Evolutionary conservation across 2,888 invertebrate species (phyloP).

Genomic region (Sinopyrophorus schimmeli): DNA sequence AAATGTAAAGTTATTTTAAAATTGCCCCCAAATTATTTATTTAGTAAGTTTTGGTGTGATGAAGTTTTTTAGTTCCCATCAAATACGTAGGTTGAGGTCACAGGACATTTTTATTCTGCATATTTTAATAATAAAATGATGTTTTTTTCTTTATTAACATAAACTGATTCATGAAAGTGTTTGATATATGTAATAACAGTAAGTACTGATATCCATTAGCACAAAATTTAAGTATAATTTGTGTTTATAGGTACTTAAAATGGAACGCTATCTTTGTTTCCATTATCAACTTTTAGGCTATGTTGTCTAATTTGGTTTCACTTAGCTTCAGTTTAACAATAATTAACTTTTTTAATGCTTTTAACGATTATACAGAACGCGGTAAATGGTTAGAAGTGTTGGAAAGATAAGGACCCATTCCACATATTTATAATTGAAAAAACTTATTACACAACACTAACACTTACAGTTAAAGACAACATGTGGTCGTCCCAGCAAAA

Average conservation of each 20-base stretch:
- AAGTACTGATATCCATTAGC: slow-evolving; percentile 4
- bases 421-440: no score
- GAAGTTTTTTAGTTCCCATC: no score
- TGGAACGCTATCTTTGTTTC: slow-evolving; percentile 10
- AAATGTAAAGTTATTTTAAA: no score
- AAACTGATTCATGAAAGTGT: slow-evolving; percentile 16
- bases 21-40: no score
- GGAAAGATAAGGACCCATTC: no score
- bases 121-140: slow-evolving; percentile 10
- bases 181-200: slow-evolving; percentile 18
- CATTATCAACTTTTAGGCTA: slow-evolving; percentile 15
- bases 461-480: no score
- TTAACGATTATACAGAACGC: no score
- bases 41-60: no score
- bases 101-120: slow-evolving; percentile 15
- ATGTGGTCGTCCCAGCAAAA: slow-evolving; percentile 63
- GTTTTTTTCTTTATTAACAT: slow-evolving; percentile 12
- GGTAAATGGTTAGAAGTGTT: no score
- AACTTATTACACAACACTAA: no score
- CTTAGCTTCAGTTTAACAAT: neutral
- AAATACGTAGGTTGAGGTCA: slow-evolving; percentile 15
- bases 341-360: neutral
- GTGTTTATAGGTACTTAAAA: neutral
- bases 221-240: neutral
- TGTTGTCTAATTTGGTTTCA: slow-evolving; percentile 1